Base-by-base conservation (phyloP, 92 coral and sea anemone species). In the Phymanthus crucifer region DNA sequence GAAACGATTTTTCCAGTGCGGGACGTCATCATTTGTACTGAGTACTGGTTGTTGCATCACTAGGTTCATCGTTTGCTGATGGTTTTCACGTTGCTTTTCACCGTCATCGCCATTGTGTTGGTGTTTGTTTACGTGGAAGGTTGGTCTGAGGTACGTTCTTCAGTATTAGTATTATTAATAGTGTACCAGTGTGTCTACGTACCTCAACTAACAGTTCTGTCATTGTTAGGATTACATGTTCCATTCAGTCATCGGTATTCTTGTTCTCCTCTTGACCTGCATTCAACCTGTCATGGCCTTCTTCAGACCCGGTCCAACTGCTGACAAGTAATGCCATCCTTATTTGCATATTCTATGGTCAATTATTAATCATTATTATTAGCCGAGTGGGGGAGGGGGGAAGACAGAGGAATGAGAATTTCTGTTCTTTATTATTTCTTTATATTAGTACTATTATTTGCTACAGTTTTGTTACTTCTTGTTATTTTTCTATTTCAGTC, bases 131-230 rank as follows among this genome's bases (percentile, higher is more conserved):
- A 86, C 77, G 87, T 45, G 6, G 82, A 79, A 35, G 90, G 90
- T 34, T 89, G 93, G 93, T 86, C 93, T 24, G 88, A 86, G 74
- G 93, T 86, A 79, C 64, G 64, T 4, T n/a, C n/a, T n/a, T n/a
- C 64, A 54, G 21, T 54, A 54, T 70, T 32, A 34, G 13, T 2
- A 10, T 21, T 32, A n/a, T n/a, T n/a, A n/a, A n/a, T n/a, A n/a
- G n/a, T n/a, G 2, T 18, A 21, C 1, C 10, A 0, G 21, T 70
- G 2, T 0, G 8, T 31, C 9, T 24, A 3, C 4, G 8, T 21
- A 70, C 16, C 24, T 4, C 48, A 43, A 2, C 13, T 43, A 43
- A 43, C 18, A 43, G 48, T 43, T 43, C 1, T 43, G 14, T 38
- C n/a, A 38, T 10, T 11, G 48, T 17, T 70, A 89, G 92, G 75